These are phyloP conservation scores for Noctua fimbriata DNA, from an alignment of 2,888 invertebrate genomes.

Conservation along the genomic window DNA sequence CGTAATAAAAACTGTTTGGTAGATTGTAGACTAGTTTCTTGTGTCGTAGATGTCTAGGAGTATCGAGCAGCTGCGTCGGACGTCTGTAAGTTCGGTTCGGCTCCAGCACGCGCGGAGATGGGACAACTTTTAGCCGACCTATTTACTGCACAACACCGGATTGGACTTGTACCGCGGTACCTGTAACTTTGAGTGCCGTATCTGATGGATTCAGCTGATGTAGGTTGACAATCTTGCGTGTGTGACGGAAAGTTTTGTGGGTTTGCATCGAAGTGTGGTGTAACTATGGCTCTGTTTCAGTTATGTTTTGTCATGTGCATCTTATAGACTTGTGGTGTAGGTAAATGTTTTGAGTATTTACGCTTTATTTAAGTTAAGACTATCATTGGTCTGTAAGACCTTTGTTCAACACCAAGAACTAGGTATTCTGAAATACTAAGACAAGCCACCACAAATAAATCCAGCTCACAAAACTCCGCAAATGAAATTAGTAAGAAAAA, in stretches of 20 bases:
- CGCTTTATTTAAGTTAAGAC: not conserved
- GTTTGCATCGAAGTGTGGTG: constrained; percentile 29
- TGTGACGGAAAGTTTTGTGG: constrained; percentile 40
- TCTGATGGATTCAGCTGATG: constrained; percentile 73
- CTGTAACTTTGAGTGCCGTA: constrained; percentile 69
- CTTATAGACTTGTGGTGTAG: not conserved
- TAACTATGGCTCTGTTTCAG: not conserved
- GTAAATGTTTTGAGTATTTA: not conserved
- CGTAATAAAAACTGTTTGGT: constrained; percentile 51
- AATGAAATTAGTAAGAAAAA: constrained; percentile 57
- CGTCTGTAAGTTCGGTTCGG: constrained; percentile 71
- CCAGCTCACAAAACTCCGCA: constrained; percentile 3
- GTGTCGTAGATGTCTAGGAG: constrained; percentile 60
- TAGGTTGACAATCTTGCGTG: constrained; percentile 59
- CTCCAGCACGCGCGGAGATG: constrained; percentile 67
- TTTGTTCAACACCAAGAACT: not conserved
- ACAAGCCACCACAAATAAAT: not conserved
- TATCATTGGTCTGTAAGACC: not conserved
- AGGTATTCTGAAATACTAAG: not conserved
- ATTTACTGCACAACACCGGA: constrained; percentile 74
- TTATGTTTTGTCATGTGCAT: constrained; percentile 7
- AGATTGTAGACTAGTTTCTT: constrained; percentile 57
- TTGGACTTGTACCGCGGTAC: constrained; percentile 66
- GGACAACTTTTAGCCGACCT: constrained; percentile 76
- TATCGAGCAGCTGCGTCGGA: constrained; percentile 68